phyloP scores from a whole-genome alignment of 1,140 invertebrate species.

The silkworm (Bombyx mori) region ASM3026992v2 NC_085108.1:1820501-1821000 shows the following conservation, averaged over 20 bases:
- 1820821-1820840: neutral
- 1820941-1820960: slow-evolving; percentile 13
- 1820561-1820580: slow-evolving; percentile 10
- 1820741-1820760: neutral
- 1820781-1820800: slow-evolving; percentile 4
- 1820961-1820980: slow-evolving; percentile 26
- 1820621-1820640: slow-evolving; percentile 39
- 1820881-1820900: neutral
- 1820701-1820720: slow-evolving; percentile 14
- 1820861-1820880: neutral
- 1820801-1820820: neutral
- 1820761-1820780: neutral
- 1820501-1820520: too few species aligned
- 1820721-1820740: slow-evolving; percentile 5
- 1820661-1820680: slow-evolving; percentile 10
- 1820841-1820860: neutral
- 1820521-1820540: neutral
- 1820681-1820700: slow-evolving; percentile 13
- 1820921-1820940: too few species aligned
- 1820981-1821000: slow-evolving; percentile 30
- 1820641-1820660: slow-evolving; percentile 33
- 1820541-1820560: neutral
- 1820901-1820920: too few species aligned
- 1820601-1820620: slow-evolving; percentile 39
- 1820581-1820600: slow-evolving; percentile 39